Conservation (phyloP, 2,113 vertebrate genomes). For the Callithrix jacchus region DNA sequence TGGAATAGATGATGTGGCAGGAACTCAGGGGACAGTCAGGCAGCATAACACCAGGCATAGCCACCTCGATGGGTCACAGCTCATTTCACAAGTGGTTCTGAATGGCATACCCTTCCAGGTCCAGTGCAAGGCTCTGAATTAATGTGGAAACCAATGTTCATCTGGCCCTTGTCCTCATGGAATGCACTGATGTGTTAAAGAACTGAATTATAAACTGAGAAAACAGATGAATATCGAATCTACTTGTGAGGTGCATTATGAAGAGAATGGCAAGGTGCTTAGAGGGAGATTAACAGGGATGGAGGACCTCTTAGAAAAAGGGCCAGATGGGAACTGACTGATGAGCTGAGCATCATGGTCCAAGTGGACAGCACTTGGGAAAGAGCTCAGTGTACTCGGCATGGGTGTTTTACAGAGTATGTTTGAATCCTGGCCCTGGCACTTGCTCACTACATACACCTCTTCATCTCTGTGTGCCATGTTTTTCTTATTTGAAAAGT, state of each 20-base stretch:
- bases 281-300: not conserved
- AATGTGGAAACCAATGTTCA: not conserved
- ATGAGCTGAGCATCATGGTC: not conserved
- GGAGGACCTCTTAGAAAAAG: not conserved
- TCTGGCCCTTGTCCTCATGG: too few relatives aligned
- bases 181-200: not conserved
- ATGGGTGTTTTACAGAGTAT: fast-evolving
- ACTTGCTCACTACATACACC: not conserved
- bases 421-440: not conserved
- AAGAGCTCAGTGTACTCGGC: fast-evolving
- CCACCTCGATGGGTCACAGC: not conserved
- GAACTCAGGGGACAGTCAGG: not conserved
- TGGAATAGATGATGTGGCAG: fast-evolving
- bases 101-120: too few relatives aligned
- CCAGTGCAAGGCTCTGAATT: not conserved
- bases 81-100: not conserved
- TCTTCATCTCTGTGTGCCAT: not conserved
- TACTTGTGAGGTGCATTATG: not conserved
- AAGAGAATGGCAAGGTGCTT: not conserved
- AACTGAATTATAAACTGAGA: not conserved
- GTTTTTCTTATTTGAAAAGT: not conserved
- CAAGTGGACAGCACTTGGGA: fast-evolving
- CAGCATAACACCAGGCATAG: fast-evolving
- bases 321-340: not conserved
- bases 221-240: not conserved